Percentiles rank a stretch among this genome's conserved stretches.
Conservation (phyloP, 1,140 invertebrate species). For the Araneus ventricosus region DNA sequence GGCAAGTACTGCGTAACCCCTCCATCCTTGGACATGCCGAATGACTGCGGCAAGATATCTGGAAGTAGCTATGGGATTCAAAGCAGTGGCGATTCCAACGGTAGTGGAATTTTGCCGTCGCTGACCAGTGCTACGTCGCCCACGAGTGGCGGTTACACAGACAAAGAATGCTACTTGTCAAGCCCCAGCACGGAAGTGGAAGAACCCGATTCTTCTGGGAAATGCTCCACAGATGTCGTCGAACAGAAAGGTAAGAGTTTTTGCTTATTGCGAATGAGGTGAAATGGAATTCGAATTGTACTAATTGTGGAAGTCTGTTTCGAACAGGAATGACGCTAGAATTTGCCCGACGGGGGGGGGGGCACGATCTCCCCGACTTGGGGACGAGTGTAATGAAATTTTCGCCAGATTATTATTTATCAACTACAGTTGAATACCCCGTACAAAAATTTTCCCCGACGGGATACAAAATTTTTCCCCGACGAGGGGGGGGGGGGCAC, state of each 20-base stretch:
- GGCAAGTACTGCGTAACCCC: slow-evolving; percentile 34
- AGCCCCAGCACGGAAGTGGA: slow-evolving; percentile 68
- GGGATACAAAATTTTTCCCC: too few relatives aligned
- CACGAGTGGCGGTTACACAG: neutral
- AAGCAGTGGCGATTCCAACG: neutral
- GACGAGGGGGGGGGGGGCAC: too few relatives aligned
- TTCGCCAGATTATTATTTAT: too few relatives aligned
- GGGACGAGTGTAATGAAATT: too few relatives aligned
- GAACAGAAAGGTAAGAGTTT: slow-evolving; percentile 67
- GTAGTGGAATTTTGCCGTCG: neutral
- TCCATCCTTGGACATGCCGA: neutral
- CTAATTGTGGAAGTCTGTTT: too few relatives aligned
- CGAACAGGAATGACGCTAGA: too few relatives aligned
- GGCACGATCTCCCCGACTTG: too few relatives aligned
- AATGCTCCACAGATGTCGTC: slow-evolving; percentile 65
- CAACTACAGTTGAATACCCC: too few relatives aligned
- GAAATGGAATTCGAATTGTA: too few relatives aligned
- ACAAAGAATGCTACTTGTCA: slow-evolving; percentile 70
- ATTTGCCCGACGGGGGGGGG: too few relatives aligned
- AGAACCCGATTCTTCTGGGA: slow-evolving; percentile 71
- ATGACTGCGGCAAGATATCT: neutral
- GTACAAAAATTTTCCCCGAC: too few relatives aligned
- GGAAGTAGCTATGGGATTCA: neutral
- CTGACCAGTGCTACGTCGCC: slow-evolving; percentile 32
- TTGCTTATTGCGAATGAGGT: neutral